Evolutionary conservation across 2,113 vertebrate species (phyloP), one percentile per base, ranked within the genome.

Genomic region (Vulpes ferrilata): DNA sequence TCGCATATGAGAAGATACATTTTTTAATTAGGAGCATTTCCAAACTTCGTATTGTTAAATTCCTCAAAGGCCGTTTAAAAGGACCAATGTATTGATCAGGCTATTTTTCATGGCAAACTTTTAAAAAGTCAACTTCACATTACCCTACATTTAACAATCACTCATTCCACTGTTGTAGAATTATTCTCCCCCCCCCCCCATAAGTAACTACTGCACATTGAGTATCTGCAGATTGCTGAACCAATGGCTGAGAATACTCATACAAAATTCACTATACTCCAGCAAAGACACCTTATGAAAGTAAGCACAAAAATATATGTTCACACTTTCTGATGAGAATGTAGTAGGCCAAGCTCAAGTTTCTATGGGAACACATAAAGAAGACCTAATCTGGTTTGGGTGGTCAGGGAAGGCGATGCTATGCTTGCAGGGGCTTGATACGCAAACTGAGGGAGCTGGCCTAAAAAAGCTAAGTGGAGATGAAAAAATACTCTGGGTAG

Each of bases 1-100:
- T 96, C 48, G 59, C 13, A 88, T 88, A 43, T 79, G 23, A 78
- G 93, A 90, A 88, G 79, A 91, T 5, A 88, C 6, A 88, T 93
- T 90, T 96, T 57, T 93, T 92, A 93, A 90, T 78, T 96, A 90
- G 95, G 11, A 95, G 22, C 25, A 92, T 65, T 88, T 97, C 62
- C 57, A 96, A 97, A 84, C 10, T 22, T 43, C 30, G 1, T 69
- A 80, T 27, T 69, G 4, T 59, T 91, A 93, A 92, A 87, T 4
- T 89, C 25, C 55, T 90, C 48, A 79, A 96, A 96, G 17, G 11
- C 17, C 23, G 84, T 71, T 94, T 83, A 43, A 96, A 93, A 69
- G 13, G 25, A n/a, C 17, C 38, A 55, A 1, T 62, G 2, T 64
- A 81, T 59, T 59, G 13, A 20, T 74, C 30, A 65, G 17, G 2